phyloP scores from a whole-genome alignment of 2,888 invertebrate genomes.

The Craniophora ligustri region DNA sequence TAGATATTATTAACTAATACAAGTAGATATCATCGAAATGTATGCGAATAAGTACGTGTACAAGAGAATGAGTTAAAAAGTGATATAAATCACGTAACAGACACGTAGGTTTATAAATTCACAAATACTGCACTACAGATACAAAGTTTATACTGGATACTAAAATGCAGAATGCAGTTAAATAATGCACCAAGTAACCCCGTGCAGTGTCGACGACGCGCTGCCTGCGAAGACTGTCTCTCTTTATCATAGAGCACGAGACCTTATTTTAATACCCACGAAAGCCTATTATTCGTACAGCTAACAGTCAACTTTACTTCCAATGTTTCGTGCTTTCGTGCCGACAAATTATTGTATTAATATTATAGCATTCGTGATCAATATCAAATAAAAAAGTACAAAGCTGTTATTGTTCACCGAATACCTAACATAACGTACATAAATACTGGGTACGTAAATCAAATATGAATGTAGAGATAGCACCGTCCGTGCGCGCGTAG shows the following conservation, averaged over 20 bases:
- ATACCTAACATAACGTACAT: conserved; percentile 19
- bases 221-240: conserved; percentile 41
- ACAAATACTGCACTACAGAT: conserved; percentile 30
- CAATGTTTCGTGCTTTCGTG: conserved; percentile 28
- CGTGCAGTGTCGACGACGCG: conserved; percentile 42
- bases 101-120: conserved; percentile 36
- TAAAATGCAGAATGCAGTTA: conserved; percentile 62
- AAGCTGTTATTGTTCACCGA: conserved; percentile 32
- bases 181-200: conserved; percentile 64
- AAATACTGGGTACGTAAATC: conserved; percentile 39
- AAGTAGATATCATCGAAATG: conserved; percentile 12
- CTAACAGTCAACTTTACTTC: conserved; percentile 25
- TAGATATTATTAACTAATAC: conserved; percentile 1
- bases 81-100: conserved; percentile 11
- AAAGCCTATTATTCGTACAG: conserved; percentile 25
- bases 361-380: conserved; percentile 38
- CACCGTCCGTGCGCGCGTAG: conserved; percentile 21
- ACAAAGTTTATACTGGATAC: conserved; percentile 27
- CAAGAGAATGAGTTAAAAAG: conserved; percentile 11
- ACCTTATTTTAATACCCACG: conserved; percentile 49
- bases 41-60: neutral
- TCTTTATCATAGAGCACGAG: conserved; percentile 59
- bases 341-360: conserved; percentile 37
- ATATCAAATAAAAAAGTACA: conserved; percentile 35
- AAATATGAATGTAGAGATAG: conserved; percentile 42